A percentile compares a stretch with the other conserved stretches of the same genome.
Conservation (phyloP, 1,140 invertebrate species). For the Drosophila fuyamai region DNA sequence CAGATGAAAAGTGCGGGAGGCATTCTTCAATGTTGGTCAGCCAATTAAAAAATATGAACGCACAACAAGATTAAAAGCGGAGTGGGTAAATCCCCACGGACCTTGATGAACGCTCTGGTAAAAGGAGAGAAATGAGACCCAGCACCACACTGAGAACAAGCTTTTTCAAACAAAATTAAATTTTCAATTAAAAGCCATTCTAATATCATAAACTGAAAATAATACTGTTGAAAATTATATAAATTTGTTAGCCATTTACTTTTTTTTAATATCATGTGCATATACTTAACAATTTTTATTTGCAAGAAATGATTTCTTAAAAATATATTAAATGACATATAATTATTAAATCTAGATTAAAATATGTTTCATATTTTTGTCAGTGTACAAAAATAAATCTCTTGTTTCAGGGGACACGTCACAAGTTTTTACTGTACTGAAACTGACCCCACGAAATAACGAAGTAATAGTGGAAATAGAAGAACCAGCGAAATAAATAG, state of each 20-base stretch:
- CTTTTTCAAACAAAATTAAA: background rate
- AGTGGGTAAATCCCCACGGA: conserved; percentile 19
- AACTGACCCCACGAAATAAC: conserved; percentile 27
- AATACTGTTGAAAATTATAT: too few relatives aligned
- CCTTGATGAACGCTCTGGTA: background rate
- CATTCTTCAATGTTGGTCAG: conserved; percentile 46
- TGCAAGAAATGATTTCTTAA: too few relatives aligned
- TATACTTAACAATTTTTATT: too few relatives aligned
- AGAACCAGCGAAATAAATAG: conserved; percentile 59
- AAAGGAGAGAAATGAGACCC: background rate
- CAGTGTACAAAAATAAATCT: conserved; percentile 25
- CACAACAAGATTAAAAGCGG: conserved; percentile 48
- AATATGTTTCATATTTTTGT: background rate
- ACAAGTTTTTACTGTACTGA: conserved; percentile 33
- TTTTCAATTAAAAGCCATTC: too few relatives aligned
- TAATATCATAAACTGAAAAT: too few relatives aligned
- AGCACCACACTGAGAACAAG: background rate
- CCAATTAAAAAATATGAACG: conserved; percentile 69
- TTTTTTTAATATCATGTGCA: too few relatives aligned
- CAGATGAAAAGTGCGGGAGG: conserved; percentile 30
- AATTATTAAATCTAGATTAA: too few relatives aligned
- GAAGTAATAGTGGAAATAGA: conserved; percentile 23
- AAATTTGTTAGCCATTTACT: too few relatives aligned
- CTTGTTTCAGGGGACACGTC: conserved; percentile 17
- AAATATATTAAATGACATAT: too few relatives aligned